Evolutionary conservation across 2,888 invertebrate species (phyloP).

Genomic region (Leuctra nigra): DNA sequence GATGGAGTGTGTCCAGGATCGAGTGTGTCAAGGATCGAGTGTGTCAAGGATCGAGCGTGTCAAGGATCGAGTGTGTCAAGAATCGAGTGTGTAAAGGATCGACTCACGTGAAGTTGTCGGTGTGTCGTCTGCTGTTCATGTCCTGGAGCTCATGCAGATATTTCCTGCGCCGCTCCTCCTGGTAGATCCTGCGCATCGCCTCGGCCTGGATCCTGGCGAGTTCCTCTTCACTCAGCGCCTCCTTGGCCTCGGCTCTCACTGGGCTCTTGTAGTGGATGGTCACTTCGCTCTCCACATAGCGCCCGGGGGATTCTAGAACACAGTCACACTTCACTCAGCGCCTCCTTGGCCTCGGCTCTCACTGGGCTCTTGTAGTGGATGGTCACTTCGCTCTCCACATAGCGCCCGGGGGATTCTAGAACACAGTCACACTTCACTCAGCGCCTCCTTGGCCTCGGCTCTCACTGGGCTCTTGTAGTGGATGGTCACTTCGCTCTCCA

Average conservation of each 20-base stretch:
- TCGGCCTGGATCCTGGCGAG: slow-evolving; percentile 81
- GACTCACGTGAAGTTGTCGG: slow-evolving; percentile 82
- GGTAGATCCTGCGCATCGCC: slow-evolving; percentile 82
- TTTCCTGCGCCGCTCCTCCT: slow-evolving; percentile 83
- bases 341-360: slow-evolving; percentile 78
- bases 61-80: no score
- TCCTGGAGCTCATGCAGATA: slow-evolving; percentile 91
- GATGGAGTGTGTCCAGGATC: no score
- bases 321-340: slow-evolving; percentile 75
- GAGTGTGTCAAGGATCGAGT: no score
- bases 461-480: slow-evolving; percentile 87
- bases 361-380: slow-evolving; percentile 89
- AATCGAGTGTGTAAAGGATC: no score
- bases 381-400: slow-evolving; percentile 89
- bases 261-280: slow-evolving; percentile 91
- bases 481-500: slow-evolving; percentile 90
- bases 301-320: slow-evolving; percentile 83
- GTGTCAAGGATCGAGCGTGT: no score
- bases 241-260: slow-evolving; percentile 80
- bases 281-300: slow-evolving; percentile 87
- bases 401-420: slow-evolving; percentile 83
- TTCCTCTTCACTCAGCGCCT: slow-evolving; percentile 74
- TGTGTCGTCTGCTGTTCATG: slow-evolving; percentile 88
- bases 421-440: slow-evolving; percentile 79
- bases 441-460: slow-evolving; percentile 74